These are phyloP conservation scores for Morinoia aosen DNA, from an alignment of 2,888 invertebrate genomes.

Conservation along the genomic window DNA sequence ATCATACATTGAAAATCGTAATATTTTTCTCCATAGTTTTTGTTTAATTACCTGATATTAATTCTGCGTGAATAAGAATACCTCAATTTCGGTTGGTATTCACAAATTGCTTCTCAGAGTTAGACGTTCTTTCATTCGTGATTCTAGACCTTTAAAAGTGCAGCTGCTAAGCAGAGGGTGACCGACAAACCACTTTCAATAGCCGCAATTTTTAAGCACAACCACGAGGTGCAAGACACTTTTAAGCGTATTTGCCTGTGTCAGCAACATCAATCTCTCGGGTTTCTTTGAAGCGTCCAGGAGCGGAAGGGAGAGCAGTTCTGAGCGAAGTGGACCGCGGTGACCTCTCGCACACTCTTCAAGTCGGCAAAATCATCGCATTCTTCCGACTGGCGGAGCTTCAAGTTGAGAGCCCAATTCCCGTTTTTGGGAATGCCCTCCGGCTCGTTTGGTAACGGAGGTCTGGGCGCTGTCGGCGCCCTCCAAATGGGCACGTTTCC, in stretches of 20 bases:
- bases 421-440: not conserved
- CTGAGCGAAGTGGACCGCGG: not conserved
- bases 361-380: not conserved
- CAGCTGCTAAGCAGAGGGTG: not conserved
- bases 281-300: not conserved
- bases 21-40: too few species aligned
- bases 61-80: too few species aligned
- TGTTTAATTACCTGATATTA: too few species aligned
- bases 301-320: not conserved
- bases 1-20: too few species aligned
- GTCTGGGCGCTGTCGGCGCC: not conserved
- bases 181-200: not conserved
- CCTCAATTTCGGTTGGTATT: not conserved
- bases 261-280: not conserved
- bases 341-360: conserved; percentile 18
- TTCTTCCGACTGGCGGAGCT: conserved; percentile 25
- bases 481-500: conserved; percentile 38
- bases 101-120: not conserved
- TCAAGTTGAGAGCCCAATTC: conserved; percentile 21
- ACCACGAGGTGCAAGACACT: not conserved
- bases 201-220: not conserved
- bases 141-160: not conserved
- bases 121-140: not conserved
- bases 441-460: not conserved
- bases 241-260: not conserved